These are phyloP conservation scores for Palythoa caribaeorum DNA, from an alignment of 92 coral and sea anemone species.

Conservation along the genomic window DNA sequence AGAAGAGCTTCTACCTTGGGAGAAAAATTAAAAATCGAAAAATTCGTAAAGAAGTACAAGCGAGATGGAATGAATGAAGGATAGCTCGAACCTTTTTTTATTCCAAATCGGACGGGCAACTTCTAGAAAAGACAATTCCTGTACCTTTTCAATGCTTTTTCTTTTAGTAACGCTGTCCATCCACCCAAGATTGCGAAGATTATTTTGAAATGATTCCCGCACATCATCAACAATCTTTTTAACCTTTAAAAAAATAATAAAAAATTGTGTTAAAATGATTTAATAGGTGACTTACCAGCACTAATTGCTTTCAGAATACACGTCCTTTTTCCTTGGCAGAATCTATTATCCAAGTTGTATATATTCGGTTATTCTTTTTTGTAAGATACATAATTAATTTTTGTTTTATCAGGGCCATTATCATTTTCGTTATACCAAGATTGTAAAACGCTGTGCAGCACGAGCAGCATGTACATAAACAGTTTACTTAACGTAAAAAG, in stretches of 20 bases:
- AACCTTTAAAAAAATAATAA: slow-evolving; percentile 51
- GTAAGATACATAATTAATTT: no score
- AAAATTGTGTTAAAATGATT: not conserved
- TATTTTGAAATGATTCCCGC: slow-evolving; percentile 67
- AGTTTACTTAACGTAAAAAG: no score
- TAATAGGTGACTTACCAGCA: no score
- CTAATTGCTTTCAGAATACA: no score
- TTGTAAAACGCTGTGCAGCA: no score
- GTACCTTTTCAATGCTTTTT: slow-evolving; percentile 76
- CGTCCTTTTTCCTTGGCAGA: no score
- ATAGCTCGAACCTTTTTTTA: not conserved
- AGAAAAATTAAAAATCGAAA: not conserved
- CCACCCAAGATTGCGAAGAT: slow-evolving; percentile 70
- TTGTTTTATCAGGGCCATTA: no score
- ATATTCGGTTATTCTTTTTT: no score
- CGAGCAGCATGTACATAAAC: no score
- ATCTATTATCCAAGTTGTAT: no score
- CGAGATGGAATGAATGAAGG: not conserved
- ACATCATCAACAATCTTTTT: slow-evolving; percentile 67
- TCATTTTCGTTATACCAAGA: no score
- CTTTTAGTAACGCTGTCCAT: slow-evolving; percentile 74
- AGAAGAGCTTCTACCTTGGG: slow-evolving; percentile 76
- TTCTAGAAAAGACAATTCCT: not conserved
- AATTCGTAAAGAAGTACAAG: not conserved
- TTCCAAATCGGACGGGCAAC: not conserved